Conservation (phyloP, 2,797 vertebrate genomes). For the Chrysocyon brachyurus region DNA sequence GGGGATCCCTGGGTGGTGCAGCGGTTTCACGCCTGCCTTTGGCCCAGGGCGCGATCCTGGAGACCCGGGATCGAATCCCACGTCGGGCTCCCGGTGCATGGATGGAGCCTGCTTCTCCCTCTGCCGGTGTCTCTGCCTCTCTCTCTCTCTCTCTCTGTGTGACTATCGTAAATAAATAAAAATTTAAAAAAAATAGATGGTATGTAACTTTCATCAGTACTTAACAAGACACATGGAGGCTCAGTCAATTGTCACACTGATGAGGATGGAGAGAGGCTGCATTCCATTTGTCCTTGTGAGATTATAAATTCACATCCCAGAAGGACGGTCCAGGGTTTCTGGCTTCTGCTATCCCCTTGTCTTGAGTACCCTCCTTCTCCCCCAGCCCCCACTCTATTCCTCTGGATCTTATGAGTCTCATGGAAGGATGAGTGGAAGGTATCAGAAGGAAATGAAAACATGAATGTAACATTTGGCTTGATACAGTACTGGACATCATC, state of each 20-base stretch:
- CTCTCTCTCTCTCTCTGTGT: too few relatives aligned
- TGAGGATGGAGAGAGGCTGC: not conserved
- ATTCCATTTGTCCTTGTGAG: not conserved
- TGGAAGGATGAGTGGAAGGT: not conserved
- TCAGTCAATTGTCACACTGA: not conserved
- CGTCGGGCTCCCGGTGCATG: too few relatives aligned
- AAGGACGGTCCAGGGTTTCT: not conserved
- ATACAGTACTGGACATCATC: not conserved
- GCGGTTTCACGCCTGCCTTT: too few relatives aligned
- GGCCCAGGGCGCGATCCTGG: too few relatives aligned
- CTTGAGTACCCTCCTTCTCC: not conserved
- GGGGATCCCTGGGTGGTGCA: too few relatives aligned
- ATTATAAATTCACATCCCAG: not conserved
- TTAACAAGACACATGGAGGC: too few relatives aligned
- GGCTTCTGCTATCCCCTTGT: not conserved
- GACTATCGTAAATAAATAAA: not conserved
- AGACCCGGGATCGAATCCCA: too few relatives aligned
- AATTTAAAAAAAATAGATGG: not conserved
- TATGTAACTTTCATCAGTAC: not conserved
- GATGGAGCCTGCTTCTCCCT: too few relatives aligned
- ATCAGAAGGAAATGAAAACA: not conserved
- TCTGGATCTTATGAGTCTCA: not conserved
- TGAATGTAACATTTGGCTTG: not conserved
- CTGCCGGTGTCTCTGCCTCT: too few relatives aligned
- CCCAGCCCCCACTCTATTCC: not conserved